Conservation (phyloP, 2,888 invertebrate genomes). For the Eupithecia insigniata region DNA sequence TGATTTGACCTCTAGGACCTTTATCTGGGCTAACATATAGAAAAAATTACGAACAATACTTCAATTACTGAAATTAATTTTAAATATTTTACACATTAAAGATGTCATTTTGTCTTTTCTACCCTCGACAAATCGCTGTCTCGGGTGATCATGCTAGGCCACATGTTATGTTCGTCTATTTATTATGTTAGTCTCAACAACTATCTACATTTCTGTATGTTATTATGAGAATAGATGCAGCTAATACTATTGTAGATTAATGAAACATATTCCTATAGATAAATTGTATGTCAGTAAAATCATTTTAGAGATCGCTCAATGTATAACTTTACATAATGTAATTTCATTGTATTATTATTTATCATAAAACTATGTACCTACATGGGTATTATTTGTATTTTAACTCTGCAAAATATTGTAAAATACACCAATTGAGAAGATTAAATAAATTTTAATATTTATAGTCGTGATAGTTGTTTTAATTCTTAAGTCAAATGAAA, state of each 20-base stretch:
- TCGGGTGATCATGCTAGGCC: too few relatives aligned
- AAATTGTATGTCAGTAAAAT: background rate
- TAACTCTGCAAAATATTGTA: background rate
- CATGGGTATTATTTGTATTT: background rate
- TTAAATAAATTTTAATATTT: background rate
- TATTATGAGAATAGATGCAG: too few relatives aligned
- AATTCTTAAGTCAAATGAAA: conserved; percentile 33
- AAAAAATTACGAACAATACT: background rate
- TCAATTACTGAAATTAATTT: background rate
- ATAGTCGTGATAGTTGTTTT: background rate
- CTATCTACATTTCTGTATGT: too few relatives aligned
- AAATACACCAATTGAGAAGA: background rate
- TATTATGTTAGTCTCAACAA: background rate
- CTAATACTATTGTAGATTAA: too few relatives aligned
- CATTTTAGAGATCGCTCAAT: background rate
- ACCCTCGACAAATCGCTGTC: background rate
- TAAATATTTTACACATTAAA: background rate
- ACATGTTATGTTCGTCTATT: background rate
- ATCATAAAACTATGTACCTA: background rate
- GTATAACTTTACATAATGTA: background rate
- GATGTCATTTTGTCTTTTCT: background rate
- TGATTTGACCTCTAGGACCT: background rate
- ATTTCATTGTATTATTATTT: background rate
- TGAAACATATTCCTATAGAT: background rate
- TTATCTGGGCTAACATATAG: background rate